Base-by-base conservation (phyloP, 2,888 invertebrate genomes). In the Ditula angustiorana region DNA sequence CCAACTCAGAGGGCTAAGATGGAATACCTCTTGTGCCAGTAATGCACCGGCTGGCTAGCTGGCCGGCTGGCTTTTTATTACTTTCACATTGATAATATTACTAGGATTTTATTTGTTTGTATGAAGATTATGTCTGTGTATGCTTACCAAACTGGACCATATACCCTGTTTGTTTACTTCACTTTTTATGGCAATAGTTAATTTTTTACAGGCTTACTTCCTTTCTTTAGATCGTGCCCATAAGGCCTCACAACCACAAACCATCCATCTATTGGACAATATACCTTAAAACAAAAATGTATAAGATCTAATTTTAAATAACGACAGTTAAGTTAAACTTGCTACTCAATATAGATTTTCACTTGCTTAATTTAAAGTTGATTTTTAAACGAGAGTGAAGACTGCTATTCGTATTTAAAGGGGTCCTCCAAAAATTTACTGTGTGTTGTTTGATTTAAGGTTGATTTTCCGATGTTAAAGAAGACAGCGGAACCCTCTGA, bases 181-280 rank as follows among this genome's bases (percentile, higher is more conserved):
- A 37, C n/a, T 58, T 58, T 63, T 63, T 50, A 63, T 44, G 10
- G 50, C 62, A 33, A 44, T 52, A 50, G 50, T 58, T 52, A 63
- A 63, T 46, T 23, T 58, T 63, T 63, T 52, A 63, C 44, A 44
- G 23, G 33, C 30, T 52, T 23, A 33, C 21, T 35, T 50, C 24
- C 57, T 58, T 63, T 57, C 63, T 50, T 52, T 11, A 30, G 1
- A 2, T n/a, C n/a, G n/a, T n/a, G n/a, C n/a, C n/a, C n/a, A n/a
- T n/a, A n/a, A n/a, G n/a, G 28, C 19, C 16, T 30, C 16, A 30
- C 19, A 33, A 11, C 7, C 8, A 19, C 10, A 41, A 8, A 7
- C 35, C 4, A 0, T 4, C n/a, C 4, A 55, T 7, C 0, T 1
- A 0, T 11, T 11, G n/a, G n/a, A n/a, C n/a, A n/a, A n/a, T n/a